Evolutionary conservation across 2,888 invertebrate species (phyloP), one percentile per base, ranked within the genome.

Genomic region (Hirtodrosophila histrioides): DNA sequence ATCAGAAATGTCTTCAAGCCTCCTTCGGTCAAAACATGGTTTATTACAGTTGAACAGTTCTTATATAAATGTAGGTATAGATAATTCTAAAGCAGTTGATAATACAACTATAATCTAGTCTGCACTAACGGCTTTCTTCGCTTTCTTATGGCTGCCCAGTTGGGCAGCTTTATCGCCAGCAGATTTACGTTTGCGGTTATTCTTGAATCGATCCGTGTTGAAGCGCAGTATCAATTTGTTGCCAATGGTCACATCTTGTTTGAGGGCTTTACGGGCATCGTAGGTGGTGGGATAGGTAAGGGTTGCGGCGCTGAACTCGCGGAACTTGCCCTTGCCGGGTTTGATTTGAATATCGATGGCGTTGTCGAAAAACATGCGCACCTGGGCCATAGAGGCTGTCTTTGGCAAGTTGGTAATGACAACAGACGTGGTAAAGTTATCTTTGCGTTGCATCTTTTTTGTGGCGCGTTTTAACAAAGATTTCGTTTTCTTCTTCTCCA

Each of bases 281-380:
- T 64, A 50, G 1, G 90, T 88, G 1, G 89, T 77, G 4, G 88
- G 89, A 33, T 91, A 48, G 3, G 90, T 91, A 0, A 91, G 68
- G 4, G 84, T 80, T 1, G 90, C 91, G 5, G 86, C 71, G 44
- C 75, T 83, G 1, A 56, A 74, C 5, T 83, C 88, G 2, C 75
- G 65, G 53, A 74, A 68, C 50, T 80, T 85, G 0, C 81, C 80
- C 17, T 76, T 75, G 9, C 82, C 75, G 0, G 79, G 54, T 35
- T 88, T 90, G 3, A 89, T 65, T 45, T 91, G 89, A 36, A 91
- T 84, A 46, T 91, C 91, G 3, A 91, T 87, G 3, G 90, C 89
- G 40, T 86, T 80, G 7, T 81, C 76, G 49, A 90, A 91, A 8
- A 91, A 56, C 37, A 83, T 75, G 0, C 89, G 86, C 9, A 91